phyloP scores from a whole-genome alignment of 1,140 invertebrate species.

The Macrobrachium rosenbergii region DNA sequence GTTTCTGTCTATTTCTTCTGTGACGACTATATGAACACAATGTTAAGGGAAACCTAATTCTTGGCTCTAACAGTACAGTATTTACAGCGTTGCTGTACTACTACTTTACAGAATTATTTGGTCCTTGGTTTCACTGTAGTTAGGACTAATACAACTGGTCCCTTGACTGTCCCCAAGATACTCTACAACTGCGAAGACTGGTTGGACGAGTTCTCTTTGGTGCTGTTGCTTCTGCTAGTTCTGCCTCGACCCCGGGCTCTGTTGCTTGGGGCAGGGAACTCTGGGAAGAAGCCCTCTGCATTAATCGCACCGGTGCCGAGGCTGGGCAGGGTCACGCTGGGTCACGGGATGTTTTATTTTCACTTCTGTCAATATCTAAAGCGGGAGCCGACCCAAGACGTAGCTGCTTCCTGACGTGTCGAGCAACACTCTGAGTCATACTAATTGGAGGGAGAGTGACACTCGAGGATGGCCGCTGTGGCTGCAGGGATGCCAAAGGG shows the following conservation, averaged over 20 bases:
- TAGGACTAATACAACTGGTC: background rate
- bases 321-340: constrained; percentile 32
- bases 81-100: too few species aligned
- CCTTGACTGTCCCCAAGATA: background rate
- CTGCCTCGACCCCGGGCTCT: background rate
- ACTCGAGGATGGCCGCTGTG: constrained; percentile 18
- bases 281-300: background rate
- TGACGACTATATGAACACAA: too few species aligned
- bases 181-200: background rate
- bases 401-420: constrained; percentile 57
- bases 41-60: too few species aligned
- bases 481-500: constrained; percentile 39
- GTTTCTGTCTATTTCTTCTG: too few species aligned
- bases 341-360: background rate
- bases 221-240: background rate
- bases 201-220: constrained; percentile 21
- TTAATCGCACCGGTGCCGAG: constrained; percentile 18
- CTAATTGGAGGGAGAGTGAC: constrained; percentile 53
- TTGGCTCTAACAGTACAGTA: too few species aligned
- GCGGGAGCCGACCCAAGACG: constrained; percentile 55
- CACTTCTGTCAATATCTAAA: constrained; percentile 31
- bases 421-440: constrained; percentile 31
- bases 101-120: too few species aligned
- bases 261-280: background rate
- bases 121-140: too few species aligned